Conservation (phyloP, 2,113 vertebrate genomes). For the Lynx canadensis region DNA sequence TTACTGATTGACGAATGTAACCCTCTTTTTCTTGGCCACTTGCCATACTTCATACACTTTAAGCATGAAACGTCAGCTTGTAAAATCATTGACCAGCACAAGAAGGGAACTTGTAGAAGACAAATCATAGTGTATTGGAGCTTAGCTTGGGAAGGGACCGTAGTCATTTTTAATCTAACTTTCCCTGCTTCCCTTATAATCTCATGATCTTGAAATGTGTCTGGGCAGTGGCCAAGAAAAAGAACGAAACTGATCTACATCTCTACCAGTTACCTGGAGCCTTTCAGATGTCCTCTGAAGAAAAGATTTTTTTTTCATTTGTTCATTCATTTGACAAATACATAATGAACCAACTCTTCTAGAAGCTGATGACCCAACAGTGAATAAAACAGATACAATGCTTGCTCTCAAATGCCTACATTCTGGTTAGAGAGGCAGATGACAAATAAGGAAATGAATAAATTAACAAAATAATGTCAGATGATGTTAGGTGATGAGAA, state of each 20-base stretch:
- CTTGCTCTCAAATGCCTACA: not conserved
- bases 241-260: not conserved
- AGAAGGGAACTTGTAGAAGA: not conserved
- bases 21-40: not conserved
- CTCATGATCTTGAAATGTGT: slow-evolving; percentile 3
- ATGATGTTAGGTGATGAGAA: not conserved
- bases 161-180: not conserved
- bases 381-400: not conserved
- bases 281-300: slow-evolving; percentile 6
- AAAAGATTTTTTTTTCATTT: not conserved
- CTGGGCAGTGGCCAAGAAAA: not conserved
- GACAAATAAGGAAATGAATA: not conserved
- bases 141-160: not conserved
- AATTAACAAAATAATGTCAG: not conserved
- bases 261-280: not conserved
- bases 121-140: not conserved
- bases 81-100: not conserved
- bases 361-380: not conserved
- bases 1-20: not conserved
- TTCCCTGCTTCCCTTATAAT: not conserved
- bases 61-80: not conserved
- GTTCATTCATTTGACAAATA: not conserved
- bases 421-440: not conserved
- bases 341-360: not conserved
- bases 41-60: not conserved